phyloP scores from a whole-genome alignment of 2,113 vertebrate species.

The Uropsilus gracilis region DNA sequence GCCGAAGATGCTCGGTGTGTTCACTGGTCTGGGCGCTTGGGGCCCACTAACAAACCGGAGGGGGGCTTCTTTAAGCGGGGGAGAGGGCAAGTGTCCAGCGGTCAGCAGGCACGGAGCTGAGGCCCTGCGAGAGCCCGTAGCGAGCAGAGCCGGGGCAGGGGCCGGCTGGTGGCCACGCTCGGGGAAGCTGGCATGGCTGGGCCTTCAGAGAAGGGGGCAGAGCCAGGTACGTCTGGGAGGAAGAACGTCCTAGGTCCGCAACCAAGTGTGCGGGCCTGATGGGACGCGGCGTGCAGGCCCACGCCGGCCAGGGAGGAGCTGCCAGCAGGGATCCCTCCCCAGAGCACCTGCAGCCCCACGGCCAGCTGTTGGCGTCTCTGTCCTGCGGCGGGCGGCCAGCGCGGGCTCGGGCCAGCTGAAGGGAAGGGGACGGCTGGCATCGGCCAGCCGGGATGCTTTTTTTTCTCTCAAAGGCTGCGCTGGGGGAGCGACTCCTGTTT shows the following conservation, averaged over 20 bases:
- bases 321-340: too few species aligned
- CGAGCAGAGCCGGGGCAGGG: too few species aligned
- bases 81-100: background rate
- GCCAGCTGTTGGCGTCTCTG: too few species aligned
- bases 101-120: background rate
- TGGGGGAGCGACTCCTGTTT: conserved; percentile 62
- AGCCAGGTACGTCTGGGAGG: background rate
- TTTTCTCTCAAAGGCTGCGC: conserved; percentile 20
- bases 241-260: background rate
- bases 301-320: too few species aligned
- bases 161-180: too few species aligned
- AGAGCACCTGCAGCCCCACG: too few species aligned
- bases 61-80: background rate
- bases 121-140: too few species aligned
- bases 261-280: too few species aligned
- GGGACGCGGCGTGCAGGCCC: too few species aligned
- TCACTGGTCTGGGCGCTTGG: background rate
- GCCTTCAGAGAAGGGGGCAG: background rate
- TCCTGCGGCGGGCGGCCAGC: background rate
- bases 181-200: too few species aligned
- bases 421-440: background rate
- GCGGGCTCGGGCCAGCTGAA: background rate
- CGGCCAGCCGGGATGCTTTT: background rate
- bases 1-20: background rate
- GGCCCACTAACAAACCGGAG: background rate